These are phyloP conservation scores for Echinarachnius parma DNA, from an alignment of 53 echinoderm and acorn worm genomes.

Conservation along the genomic window DNA sequence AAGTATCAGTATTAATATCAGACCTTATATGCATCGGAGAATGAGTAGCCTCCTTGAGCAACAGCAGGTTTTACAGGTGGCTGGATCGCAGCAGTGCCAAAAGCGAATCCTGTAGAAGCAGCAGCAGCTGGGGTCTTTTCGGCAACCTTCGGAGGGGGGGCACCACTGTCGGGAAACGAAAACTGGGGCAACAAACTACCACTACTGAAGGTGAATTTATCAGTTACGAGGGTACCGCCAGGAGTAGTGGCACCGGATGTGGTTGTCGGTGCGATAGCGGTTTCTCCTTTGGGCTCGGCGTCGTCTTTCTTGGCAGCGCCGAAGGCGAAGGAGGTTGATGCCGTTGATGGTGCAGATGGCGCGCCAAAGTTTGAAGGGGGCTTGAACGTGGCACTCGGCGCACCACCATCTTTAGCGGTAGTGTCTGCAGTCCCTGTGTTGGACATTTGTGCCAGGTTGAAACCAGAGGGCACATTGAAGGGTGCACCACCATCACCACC, in stretches of 20 bases:
- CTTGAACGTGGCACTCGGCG: not conserved
- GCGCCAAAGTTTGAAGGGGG: not conserved
- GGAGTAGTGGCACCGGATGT: conserved; percentile 15
- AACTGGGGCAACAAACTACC: conserved; percentile 63
- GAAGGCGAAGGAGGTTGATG: conserved; percentile 6
- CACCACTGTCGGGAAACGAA: conserved; percentile 38
- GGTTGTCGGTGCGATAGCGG: not conserved
- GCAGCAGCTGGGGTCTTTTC: not conserved
- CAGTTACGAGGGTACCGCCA: conserved; percentile 19
- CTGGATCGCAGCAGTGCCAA: conserved; percentile 3
- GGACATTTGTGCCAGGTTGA: not conserved
- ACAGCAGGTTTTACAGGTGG: not conserved
- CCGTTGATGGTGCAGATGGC: not conserved
- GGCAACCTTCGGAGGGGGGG: too few relatives aligned
- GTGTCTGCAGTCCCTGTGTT: not conserved
- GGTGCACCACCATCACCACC: not conserved
- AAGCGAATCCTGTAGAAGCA: not conserved
- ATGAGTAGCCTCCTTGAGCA: conserved; percentile 13
- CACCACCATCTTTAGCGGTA: conserved; percentile 2
- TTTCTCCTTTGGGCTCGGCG: too few relatives aligned
- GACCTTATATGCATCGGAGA: conserved; percentile 18
- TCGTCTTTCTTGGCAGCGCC: not conserved
- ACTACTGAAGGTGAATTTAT: conserved; percentile 58
- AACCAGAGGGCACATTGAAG: conserved; percentile 5
- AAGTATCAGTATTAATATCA: too few relatives aligned